These are phyloP conservation scores for Rattus norvegicus DNA, from an alignment of 2,113 vertebrate genomes.

Conservation along the genomic window DNA sequence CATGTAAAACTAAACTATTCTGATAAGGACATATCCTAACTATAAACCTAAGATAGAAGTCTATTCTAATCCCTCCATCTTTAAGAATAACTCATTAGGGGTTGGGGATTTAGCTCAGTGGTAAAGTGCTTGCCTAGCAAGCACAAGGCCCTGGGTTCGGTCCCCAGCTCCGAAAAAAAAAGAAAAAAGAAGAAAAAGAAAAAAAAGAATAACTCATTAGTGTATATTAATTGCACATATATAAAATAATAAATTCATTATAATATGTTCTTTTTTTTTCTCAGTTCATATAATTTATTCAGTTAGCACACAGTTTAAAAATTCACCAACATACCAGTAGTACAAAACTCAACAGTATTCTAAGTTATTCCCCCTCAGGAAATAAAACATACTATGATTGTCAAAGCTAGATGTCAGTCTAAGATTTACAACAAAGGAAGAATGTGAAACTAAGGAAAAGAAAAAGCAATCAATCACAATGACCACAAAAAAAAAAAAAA, in stretches of 20 bases:
- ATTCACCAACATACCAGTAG: conserved; percentile 99
- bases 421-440: conserved; percentile 95
- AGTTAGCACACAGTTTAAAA: conserved; percentile 99
- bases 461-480: conserved; percentile 95
- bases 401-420: conserved; percentile 99
- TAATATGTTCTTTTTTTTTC: neutral
- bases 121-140: no score
- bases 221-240: neutral
- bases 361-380: conserved; percentile 99
- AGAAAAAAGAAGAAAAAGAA: no score
- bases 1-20: conserved; percentile 1
- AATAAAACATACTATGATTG: conserved; percentile 99
- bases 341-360: conserved; percentile 99
- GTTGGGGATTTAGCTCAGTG: no score
- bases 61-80: neutral
- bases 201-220: neutral
- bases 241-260: neutral
- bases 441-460: conserved; percentile 92
- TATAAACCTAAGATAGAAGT: neutral
- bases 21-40: neutral
- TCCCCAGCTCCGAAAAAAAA: no score
- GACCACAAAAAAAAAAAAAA: conserved; percentile 88
- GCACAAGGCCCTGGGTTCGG: no score
- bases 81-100: neutral
- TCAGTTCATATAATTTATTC: no score